phyloP scores from a whole-genome alignment of 2,888 invertebrate genomes.

The Syrista parreyssii region DNA sequence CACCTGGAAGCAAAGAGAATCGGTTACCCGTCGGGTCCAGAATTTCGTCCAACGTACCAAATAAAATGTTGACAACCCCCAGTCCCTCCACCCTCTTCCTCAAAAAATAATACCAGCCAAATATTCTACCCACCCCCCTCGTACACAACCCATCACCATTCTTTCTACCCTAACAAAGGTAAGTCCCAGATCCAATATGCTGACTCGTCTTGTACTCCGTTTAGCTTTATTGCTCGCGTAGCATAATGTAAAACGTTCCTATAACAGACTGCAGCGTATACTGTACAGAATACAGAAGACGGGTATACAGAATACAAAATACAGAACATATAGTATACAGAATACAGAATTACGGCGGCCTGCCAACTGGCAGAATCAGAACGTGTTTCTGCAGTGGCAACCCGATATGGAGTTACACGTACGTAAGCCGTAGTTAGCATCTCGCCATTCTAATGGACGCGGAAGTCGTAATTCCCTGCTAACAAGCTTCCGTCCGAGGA shows the following conservation, averaged over 20 bases:
- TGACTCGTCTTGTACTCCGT: slow-evolving; percentile 18
- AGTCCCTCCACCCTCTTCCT: neutral
- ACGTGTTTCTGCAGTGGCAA: slow-evolving; percentile 31
- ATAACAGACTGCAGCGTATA: neutral
- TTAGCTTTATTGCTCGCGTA: slow-evolving; percentile 18
- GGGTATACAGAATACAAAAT: neutral
- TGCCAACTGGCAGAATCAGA: slow-evolving; percentile 4
- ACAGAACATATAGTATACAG: neutral
- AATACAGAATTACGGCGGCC: neutral
- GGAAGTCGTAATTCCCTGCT: slow-evolving; percentile 38
- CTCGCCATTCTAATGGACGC: slow-evolving; percentile 49
- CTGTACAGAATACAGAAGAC: neutral
- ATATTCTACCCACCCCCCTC: neutral
- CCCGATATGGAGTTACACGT: slow-evolving; percentile 32
- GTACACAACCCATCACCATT: neutral
- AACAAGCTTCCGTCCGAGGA: slow-evolving; percentile 35
- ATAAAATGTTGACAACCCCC: neutral
- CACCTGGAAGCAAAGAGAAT: neutral
- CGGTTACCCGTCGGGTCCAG: slow-evolving; percentile 30
- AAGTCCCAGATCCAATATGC: neutral
- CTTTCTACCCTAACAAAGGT: neutral
- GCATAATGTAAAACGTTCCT: neutral
- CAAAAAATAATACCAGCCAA: neutral
- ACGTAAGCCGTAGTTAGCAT: slow-evolving; percentile 29
- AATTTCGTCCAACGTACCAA: slow-evolving; percentile 22